A percentile compares a stretch with the other conserved stretches of the same genome.
phyloP scores from a whole-genome alignment of 2,113 vertebrate genomes.

The Ptyas mucosa region DNA sequence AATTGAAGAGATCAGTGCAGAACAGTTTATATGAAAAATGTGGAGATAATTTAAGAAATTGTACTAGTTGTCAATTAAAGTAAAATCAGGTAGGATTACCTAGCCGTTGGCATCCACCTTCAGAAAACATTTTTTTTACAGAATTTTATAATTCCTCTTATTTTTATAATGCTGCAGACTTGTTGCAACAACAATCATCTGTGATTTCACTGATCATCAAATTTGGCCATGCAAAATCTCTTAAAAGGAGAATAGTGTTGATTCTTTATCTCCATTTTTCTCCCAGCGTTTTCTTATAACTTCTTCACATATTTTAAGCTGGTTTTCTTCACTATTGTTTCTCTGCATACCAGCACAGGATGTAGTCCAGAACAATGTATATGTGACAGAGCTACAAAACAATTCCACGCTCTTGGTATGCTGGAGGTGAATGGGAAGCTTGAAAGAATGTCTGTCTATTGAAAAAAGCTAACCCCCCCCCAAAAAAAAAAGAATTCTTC shows the following conservation, averaged over 20 bases:
- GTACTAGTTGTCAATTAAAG: background rate
- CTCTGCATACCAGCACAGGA: background rate
- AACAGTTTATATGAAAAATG: background rate
- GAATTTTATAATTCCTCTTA: background rate
- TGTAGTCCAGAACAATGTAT: background rate
- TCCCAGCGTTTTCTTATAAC: background rate
- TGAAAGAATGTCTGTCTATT: constrained; percentile 16
- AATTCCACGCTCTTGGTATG: background rate
- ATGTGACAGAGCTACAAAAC: background rate
- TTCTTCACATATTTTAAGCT: background rate
- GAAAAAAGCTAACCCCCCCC: background rate
- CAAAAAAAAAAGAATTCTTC: background rate
- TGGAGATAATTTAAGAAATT: background rate
- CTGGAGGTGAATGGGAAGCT: constrained; percentile 1
- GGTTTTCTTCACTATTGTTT: background rate
- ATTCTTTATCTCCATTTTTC: background rate
- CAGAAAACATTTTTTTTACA: background rate
- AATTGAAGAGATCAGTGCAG: background rate
- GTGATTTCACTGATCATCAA: background rate
- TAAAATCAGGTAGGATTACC: background rate
- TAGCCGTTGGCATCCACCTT: background rate
- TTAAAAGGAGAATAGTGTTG: background rate
- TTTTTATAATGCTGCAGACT: background rate
- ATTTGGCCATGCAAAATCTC: background rate
- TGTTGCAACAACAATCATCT: background rate